These are phyloP conservation scores for Campaea margaritaria DNA, from an alignment of 2,888 invertebrate species.

Conservation along the genomic window DNA sequence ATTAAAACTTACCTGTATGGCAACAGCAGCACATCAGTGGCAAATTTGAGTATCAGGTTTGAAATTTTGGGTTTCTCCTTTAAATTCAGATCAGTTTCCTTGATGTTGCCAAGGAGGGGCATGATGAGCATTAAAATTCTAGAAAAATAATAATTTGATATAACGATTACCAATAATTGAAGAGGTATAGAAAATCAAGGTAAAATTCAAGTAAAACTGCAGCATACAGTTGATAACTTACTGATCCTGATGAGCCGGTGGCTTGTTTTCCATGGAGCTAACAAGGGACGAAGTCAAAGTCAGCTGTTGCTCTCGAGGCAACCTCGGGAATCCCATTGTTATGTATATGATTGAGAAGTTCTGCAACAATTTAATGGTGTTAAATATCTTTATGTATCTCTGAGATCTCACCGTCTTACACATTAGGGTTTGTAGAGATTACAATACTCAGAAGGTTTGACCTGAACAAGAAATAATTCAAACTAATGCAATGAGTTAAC, in stretches of 20 bases:
- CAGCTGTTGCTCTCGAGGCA: constrained; percentile 90
- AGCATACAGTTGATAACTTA: constrained; percentile 56
- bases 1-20: constrained; percentile 91
- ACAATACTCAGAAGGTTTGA: too few relatives aligned
- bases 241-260: constrained; percentile 94
- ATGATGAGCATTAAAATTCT: constrained; percentile 93
- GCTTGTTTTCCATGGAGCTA: constrained; percentile 91
- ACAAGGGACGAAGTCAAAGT: constrained; percentile 90
- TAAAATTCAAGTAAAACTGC: neutral
- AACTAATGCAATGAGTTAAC: too few relatives aligned
- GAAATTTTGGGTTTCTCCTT: constrained; percentile 89
- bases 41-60: constrained; percentile 89
- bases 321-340: constrained; percentile 94
- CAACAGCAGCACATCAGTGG: constrained; percentile 92
- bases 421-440: too few relatives aligned
- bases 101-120: constrained; percentile 91
- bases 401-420: too few relatives aligned
- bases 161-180: neutral
- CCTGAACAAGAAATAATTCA: too few relatives aligned
- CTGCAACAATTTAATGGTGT: constrained; percentile 77
- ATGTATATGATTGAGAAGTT: constrained; percentile 98
- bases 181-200: neutral
- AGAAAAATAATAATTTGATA: constrained; percentile 4
- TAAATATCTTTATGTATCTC: too few relatives aligned
- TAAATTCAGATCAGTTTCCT: constrained; percentile 87